Percentiles rank a stretch among this genome's conserved stretches.
Conservation (phyloP, 2,113 vertebrate species). For the Cheirogaleus medius region DNA sequence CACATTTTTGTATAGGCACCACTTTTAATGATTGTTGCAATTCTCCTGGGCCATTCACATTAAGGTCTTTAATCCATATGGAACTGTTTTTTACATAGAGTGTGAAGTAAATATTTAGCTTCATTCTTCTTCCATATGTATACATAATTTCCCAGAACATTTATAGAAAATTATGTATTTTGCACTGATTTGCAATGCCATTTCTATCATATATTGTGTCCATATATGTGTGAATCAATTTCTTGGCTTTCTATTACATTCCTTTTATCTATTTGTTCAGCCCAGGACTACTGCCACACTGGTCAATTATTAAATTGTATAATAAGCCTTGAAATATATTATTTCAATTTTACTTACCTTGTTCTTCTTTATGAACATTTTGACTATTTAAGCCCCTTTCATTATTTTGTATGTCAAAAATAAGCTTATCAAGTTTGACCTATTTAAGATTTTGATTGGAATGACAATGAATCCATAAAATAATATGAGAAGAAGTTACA, state of each 20-base stretch:
- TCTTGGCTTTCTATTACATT: not conserved
- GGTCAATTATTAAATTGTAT: not conserved
- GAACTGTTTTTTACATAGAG: not conserved
- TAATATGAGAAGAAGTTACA: not conserved
- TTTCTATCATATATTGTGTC: not conserved
- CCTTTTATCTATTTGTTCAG: not conserved
- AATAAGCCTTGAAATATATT: not conserved
- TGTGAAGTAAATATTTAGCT: slow-evolving; percentile 51
- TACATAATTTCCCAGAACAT: not conserved
- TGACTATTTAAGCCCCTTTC: not conserved
- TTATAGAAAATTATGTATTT: slow-evolving; percentile 3
- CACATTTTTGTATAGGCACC: not conserved
- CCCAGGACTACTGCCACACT: not conserved
- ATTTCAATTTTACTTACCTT: not conserved
- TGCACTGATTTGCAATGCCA: not conserved
- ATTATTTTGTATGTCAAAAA: not conserved
- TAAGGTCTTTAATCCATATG: not conserved
- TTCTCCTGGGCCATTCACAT: not conserved
- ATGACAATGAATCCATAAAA: not conserved
- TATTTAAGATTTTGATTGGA: not conserved
- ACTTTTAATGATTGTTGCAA: not conserved
- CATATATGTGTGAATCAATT: not conserved
- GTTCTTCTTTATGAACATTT: not conserved
- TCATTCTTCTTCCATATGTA: slow-evolving; percentile 31
- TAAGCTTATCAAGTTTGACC: not conserved